Conservation (phyloP, 2,113 vertebrate genomes). For the Rhabdomys dilectus region DNA sequence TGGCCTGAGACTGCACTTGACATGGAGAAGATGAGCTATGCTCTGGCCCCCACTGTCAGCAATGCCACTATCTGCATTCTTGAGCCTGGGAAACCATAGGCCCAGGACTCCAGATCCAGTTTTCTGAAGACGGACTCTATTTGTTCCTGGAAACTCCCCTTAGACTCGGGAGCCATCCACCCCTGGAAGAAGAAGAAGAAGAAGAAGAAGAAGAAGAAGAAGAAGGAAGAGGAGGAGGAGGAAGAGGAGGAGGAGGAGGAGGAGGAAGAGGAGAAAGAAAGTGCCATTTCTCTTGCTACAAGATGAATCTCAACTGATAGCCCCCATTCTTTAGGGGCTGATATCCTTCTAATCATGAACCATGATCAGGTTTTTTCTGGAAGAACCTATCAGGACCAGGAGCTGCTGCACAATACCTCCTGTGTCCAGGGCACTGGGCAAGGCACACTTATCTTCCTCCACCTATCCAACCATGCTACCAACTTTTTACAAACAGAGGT, state of each 20-base stretch:
- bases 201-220: no score
- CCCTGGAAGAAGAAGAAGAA: background rate
- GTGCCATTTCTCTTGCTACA: background rate
- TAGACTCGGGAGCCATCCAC: background rate
- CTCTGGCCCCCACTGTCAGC: background rate
- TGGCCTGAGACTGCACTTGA: background rate
- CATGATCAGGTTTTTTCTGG: background rate
- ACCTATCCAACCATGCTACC: background rate
- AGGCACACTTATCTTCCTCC: background rate
- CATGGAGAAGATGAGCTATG: background rate
- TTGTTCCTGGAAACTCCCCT: background rate
- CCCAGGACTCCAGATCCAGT: background rate
- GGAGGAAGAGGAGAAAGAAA: no score
- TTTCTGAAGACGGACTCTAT: background rate
- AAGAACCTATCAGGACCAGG: background rate
- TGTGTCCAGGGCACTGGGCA: background rate
- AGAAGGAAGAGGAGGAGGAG: no score
- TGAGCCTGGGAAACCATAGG: background rate
- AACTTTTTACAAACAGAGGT: background rate
- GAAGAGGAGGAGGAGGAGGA: no score
- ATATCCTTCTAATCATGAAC: fast-evolving
- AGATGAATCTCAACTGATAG: background rate
- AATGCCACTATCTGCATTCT: background rate
- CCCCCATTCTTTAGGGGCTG: background rate
- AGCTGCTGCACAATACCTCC: fast-evolving